Evolutionary conservation across 2,888 invertebrate genomes (phyloP), one percentile per base, ranked within the genome.

Genomic region (Diloba caeruleocephala): DNA sequence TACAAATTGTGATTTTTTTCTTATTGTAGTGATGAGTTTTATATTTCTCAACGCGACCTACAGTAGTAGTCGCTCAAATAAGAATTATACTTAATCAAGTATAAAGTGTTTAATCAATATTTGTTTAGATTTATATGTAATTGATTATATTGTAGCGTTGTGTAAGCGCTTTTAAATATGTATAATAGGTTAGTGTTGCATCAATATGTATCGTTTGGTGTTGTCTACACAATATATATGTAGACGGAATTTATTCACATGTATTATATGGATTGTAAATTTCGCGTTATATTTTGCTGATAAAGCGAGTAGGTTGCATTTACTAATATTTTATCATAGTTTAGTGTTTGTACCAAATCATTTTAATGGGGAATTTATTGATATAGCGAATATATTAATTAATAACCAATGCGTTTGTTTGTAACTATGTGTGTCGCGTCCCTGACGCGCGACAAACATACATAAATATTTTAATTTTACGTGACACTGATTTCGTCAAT

Each of bases 311-410:
- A 90, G 88, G 79, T 87, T 92, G 93, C 93, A 92, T 93, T 93
- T 92, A 92, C 93, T 92, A 92, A 92, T 92, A 86, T 90, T 89
- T 90, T 91, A 90, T 87, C 72, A 81, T 91, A 92, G 89, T 67
- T 82, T 90, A 90, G 87, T 83, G 87, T 89, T 89, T 87, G 88
- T 92, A 92, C 92, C 92, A 90, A 92, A 92, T 89, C 79, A 80
- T 82, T 82, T 71, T 81, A 81, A 80, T 77, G 81, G 77, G 80
- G 76, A 79, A 76, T 82, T 76, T 81, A 74, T 83, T 78, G 73
- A 78, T 78, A 66, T 76, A 66, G 68, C 46, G 57, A 68, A 31
- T 63, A 31, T 39, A 42, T 37, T 38, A 25, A n/a, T n/a, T n/a
- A 29, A 39, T 58, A 50, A 48, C 19, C 31, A 34, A 58, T 38